These are phyloP conservation scores for Stichopus chloronotus DNA, from an alignment of 35 echinoderm and acorn worm genomes.

Conservation along the genomic window DNA sequence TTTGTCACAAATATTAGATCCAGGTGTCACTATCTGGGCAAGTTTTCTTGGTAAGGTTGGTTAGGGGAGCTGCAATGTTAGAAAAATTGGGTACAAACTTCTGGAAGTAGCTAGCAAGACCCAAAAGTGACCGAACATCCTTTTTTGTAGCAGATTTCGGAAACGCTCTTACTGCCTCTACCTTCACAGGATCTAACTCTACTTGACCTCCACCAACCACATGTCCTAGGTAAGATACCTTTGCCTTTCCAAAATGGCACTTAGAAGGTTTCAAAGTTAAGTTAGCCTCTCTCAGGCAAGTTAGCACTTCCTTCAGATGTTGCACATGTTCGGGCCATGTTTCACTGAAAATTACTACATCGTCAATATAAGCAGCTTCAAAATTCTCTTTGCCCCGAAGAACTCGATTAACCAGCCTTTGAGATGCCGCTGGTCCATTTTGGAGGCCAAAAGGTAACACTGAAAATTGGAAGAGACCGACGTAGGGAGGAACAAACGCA, in stretches of 20 bases:
- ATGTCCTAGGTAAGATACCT: slow-evolving; percentile 58
- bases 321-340: slow-evolving; percentile 35
- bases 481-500: slow-evolving; percentile 40
- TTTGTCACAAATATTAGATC: too few species aligned
- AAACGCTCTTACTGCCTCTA: slow-evolving; percentile 35
- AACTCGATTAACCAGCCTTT: slow-evolving; percentile 47
- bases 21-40: too few species aligned
- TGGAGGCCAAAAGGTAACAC: too few species aligned
- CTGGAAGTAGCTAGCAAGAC: slow-evolving; percentile 62
- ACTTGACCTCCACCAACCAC: slow-evolving; percentile 56
- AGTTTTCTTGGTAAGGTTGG: too few species aligned
- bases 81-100: too few species aligned
- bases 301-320: too few species aligned
- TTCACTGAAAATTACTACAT: too few species aligned
- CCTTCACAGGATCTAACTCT: slow-evolving; percentile 56
- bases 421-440: too few species aligned
- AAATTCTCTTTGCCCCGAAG: neutral
- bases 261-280: slow-evolving; percentile 58
- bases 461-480: too few species aligned
- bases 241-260: slow-evolving; percentile 24
- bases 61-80: slow-evolving; percentile 60
- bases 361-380: slow-evolving; percentile 68
- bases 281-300: slow-evolving; percentile 29
- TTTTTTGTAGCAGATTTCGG: slow-evolving; percentile 60
- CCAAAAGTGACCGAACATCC: slow-evolving; percentile 62